Percentiles rank a stretch among this genome's conserved stretches.
These are phyloP conservation scores for Hippopotamyrus pictus DNA, from an alignment of 2,797 vertebrate genomes.

Conservation along the genomic window DNA sequence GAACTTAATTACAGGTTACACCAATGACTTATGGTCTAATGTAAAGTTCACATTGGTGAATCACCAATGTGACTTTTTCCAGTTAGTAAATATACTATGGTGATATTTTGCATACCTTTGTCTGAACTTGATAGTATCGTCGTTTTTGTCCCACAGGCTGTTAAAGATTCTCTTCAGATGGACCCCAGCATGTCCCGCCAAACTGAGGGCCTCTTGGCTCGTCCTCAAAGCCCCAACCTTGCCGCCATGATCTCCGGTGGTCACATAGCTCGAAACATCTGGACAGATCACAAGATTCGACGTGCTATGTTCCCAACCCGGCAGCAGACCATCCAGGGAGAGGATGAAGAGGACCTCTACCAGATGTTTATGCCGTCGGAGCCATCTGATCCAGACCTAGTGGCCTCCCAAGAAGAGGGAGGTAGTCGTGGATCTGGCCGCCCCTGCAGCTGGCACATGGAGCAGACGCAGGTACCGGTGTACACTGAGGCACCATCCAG, in stretches of 20 bases:
- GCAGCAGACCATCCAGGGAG: conserved; percentile 71
- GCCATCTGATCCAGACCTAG: conserved; percentile 57
- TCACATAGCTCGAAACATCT: conserved; percentile 72
- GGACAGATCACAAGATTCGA: conserved; percentile 85
- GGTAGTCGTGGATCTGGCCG: conserved; percentile 61
- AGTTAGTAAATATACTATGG: background rate
- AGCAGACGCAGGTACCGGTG: conserved; percentile 59
- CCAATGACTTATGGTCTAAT: background rate
- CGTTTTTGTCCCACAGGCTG: conserved; percentile 55
- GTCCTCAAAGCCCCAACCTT: conserved; percentile 41
- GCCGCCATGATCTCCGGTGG: conserved; percentile 59
- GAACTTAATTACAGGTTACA: too few species aligned
- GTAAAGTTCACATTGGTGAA: background rate
- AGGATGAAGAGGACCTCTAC: conserved; percentile 88
- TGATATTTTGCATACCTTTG: background rate
- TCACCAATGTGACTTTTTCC: background rate
- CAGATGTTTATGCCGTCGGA: conserved; percentile 88
- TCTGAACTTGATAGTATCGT: background rate
- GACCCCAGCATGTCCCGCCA: conserved; percentile 60
- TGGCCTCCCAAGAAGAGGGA: conserved; percentile 50
- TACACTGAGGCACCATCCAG: conserved; percentile 51
- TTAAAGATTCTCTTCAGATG: conserved; percentile 73
- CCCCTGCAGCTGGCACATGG: conserved; percentile 89
- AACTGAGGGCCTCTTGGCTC: conserved; percentile 56
- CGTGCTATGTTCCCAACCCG: conserved; percentile 85